Conservation (phyloP, 1,140 invertebrate genomes). For the Ceratitis capitata region DNA sequence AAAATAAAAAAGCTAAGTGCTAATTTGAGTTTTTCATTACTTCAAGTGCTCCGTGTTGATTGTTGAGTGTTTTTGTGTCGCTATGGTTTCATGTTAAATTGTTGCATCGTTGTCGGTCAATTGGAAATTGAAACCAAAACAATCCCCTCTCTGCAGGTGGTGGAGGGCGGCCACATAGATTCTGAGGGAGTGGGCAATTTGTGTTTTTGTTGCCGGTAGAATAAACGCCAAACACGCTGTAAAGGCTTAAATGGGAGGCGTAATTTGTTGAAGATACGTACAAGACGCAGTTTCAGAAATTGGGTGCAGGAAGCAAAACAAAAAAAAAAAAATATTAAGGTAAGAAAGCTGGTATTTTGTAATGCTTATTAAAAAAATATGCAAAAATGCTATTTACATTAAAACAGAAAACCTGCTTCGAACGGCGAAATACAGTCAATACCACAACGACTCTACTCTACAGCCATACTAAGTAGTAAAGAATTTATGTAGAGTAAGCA, state of each 20-base stretch:
- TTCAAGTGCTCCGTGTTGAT: not conserved
- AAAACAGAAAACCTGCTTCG: no score
- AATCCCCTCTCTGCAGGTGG: constrained; percentile 25
- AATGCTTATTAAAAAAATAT: no score
- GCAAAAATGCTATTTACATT: not conserved
- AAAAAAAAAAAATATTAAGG: not conserved
- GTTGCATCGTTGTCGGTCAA: not conserved
- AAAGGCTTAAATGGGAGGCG: no score
- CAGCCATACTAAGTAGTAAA: not conserved
- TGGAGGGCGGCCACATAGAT: not conserved
- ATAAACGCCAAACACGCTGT: no score
- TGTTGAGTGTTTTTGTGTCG: not conserved
- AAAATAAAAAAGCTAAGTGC: not conserved
- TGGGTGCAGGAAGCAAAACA: not conserved
- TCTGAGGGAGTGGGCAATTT: not conserved
- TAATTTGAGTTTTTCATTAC: not conserved
- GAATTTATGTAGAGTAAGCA: not conserved
- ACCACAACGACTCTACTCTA: not conserved
- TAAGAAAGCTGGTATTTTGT: not conserved
- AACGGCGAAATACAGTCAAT: not conserved
- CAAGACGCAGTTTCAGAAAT: no score
- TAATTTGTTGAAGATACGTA: no score
- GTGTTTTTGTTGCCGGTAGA: not conserved
- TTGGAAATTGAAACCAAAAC: constrained; percentile 33
- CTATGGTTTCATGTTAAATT: not conserved